Percentiles rank a stretch among this genome's conserved stretches.
Conservation (phyloP, 2,888 invertebrate genomes). For the Aradus depressus region DNA sequence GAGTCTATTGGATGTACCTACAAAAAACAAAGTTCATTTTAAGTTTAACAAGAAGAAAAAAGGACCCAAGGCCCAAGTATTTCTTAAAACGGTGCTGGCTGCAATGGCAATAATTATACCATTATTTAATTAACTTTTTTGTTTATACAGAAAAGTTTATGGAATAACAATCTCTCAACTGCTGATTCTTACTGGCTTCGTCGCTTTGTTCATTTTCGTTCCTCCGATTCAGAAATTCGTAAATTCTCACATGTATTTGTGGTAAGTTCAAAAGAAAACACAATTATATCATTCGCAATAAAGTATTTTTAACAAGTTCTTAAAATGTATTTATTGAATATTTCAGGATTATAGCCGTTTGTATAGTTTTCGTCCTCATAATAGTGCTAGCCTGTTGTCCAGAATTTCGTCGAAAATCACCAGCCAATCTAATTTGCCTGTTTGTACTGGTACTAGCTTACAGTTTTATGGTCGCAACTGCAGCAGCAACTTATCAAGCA, state of each 20-base stretch:
- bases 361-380: constrained; percentile 56
- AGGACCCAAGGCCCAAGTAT: no score
- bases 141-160: constrained; percentile 59
- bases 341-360: constrained; percentile 44
- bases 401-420: constrained; percentile 65
- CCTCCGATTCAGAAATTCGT: constrained; percentile 11
- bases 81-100: no score
- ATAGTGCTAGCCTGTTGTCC: constrained; percentile 80
- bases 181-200: constrained; percentile 63
- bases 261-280: constrained; percentile 36
- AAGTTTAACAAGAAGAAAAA: no score
- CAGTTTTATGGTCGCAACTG: constrained; percentile 15
- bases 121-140: no score
- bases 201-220: constrained; percentile 54
- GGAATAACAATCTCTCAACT: constrained; percentile 72
- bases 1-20: no score
- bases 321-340: background rate
- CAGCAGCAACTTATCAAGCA: constrained; percentile 7
- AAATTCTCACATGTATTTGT: background rate
- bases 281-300: background rate
- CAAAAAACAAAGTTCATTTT: no score
- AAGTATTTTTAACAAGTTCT: background rate
- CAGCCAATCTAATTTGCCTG: constrained; percentile 79
- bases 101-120: no score
- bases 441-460: constrained; percentile 57